These are phyloP conservation scores for Epizoanthus ramosus DNA, from an alignment of 92 coral and sea anemone species.

Conservation along the genomic window DNA sequence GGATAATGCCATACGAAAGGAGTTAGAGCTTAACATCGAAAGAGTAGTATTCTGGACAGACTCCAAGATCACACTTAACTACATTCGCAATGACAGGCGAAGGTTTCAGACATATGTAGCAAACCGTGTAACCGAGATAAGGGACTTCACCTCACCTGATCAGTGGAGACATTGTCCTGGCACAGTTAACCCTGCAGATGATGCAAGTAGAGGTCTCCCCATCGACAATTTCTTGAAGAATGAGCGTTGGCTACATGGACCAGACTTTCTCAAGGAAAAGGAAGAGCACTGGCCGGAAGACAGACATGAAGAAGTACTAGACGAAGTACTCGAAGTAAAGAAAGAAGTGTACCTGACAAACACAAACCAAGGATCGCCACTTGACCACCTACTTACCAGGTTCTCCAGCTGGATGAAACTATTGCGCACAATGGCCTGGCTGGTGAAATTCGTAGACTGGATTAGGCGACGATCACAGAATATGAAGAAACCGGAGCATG, in stretches of 20 bases:
- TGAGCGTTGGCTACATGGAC: constrained; percentile 14
- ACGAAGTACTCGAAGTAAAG: constrained; percentile 47
- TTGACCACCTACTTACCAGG: constrained; percentile 1
- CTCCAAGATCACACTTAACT: constrained; percentile 34
- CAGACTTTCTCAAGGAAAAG: constrained; percentile 6
- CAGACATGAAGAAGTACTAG: constrained; percentile 11
- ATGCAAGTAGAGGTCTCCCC: constrained; percentile 54
- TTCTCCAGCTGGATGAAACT: constrained; percentile 44
- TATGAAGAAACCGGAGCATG: background rate
- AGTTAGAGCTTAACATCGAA: constrained; percentile 25
- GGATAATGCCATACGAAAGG: background rate
- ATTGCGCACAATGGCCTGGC: constrained; percentile 38
- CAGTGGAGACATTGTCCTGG: constrained; percentile 40
- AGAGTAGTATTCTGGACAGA: constrained; percentile 31
- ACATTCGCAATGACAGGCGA: constrained; percentile 30
- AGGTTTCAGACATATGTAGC: constrained; percentile 37
- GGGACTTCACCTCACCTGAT: no score
- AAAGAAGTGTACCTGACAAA: constrained; percentile 28
- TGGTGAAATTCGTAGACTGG: constrained; percentile 36
- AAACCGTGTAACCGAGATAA: background rate
- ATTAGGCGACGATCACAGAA: constrained; percentile 11
- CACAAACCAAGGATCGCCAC: background rate
- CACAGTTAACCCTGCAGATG: constrained; percentile 53
- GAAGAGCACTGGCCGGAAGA: constrained; percentile 50
- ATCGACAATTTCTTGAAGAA: constrained; percentile 38